Evolutionary conservation across 2,797 vertebrate species (phyloP).

Genomic region (Hozukius guyotensis): DNA sequence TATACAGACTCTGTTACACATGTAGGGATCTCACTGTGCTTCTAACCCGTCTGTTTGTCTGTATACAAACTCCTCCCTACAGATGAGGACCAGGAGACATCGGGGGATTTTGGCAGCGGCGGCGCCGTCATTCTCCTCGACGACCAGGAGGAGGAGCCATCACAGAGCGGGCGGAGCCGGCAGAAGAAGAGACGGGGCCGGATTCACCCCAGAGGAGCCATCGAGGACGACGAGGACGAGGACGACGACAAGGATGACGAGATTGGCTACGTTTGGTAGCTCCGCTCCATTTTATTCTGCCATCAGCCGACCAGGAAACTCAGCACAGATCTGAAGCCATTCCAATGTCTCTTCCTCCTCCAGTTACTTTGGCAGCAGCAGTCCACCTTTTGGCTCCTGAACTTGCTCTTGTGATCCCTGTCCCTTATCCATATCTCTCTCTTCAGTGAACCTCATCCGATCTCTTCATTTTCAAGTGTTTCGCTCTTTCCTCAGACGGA

Average conservation of each 20-base stretch:
- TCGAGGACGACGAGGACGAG: conserved; percentile 94
- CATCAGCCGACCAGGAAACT: conserved; percentile 83
- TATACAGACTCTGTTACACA: not conserved
- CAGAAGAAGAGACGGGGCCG: conserved; percentile 89
- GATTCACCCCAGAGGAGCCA: conserved; percentile 88
- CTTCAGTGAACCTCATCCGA: conserved; percentile 50
- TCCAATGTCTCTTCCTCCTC: conserved; percentile 77
- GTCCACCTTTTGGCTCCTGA: conserved; percentile 59
- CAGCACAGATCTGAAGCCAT: conserved; percentile 90
- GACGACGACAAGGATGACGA: conserved; percentile 96
- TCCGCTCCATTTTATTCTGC: conserved; percentile 71
- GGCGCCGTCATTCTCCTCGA: conserved; percentile 89
- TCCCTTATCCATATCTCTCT: conserved; percentile 47
- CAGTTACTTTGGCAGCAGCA: conserved; percentile 68
- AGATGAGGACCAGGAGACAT: conserved; percentile 96
- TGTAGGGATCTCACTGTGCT: not conserved
- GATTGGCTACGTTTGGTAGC: conserved; percentile 96
- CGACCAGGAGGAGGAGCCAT: conserved; percentile 89
- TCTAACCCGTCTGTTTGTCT: conserved; percentile 1
- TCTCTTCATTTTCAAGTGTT: conserved; percentile 49
- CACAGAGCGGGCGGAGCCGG: conserved; percentile 74
- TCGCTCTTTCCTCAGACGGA: conserved; percentile 39
- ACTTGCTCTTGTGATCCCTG: conserved; percentile 49
- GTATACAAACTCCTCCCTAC: not conserved
- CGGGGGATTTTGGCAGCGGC: conserved; percentile 95